A percentile compares a stretch with the other conserved stretches of the same genome.
These are phyloP conservation scores for Drosophila navojoa DNA, from an alignment of 1,140 invertebrate species.

Conservation along the genomic window DNA sequence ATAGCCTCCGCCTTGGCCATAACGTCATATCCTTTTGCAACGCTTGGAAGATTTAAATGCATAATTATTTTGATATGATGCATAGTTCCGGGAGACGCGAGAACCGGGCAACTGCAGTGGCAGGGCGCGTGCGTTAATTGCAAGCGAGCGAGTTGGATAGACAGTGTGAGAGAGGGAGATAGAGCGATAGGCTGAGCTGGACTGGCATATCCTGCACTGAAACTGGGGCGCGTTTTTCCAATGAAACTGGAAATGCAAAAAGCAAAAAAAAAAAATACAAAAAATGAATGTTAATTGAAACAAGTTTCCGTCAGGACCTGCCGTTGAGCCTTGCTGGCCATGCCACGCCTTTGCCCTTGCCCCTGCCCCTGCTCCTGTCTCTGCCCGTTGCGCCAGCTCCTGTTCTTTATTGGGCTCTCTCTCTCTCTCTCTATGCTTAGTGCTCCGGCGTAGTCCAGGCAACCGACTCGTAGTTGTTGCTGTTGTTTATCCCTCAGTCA, in stretches of 20 bases:
- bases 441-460: conserved; percentile 12
- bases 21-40: conserved; percentile 62
- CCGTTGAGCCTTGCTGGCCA: background rate
- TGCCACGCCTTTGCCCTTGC: background rate
- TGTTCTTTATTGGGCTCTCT: background rate
- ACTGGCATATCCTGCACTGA: conserved; percentile 54
- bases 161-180: conserved; percentile 12
- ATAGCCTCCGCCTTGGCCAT: background rate
- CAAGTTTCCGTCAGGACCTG: conserved; percentile 68
- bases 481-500: conserved; percentile 42
- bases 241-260: conserved; percentile 73
- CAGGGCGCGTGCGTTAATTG: conserved; percentile 70
- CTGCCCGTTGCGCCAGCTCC: background rate
- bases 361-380: background rate
- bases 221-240: conserved; percentile 57
- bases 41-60: conserved; percentile 80
- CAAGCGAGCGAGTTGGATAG: conserved; percentile 48
- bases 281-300: conserved; percentile 71
- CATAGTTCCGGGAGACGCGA: conserved; percentile 72
- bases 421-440: background rate
- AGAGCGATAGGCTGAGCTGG: conserved; percentile 21
- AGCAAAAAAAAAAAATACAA: too few relatives aligned
- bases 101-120: conserved; percentile 11
- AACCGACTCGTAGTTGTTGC: conserved; percentile 32
- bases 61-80: conserved; percentile 80